phyloP scores from a whole-genome alignment of 2,797 vertebrate genomes.

The Acanthurus lineatus region DNA sequence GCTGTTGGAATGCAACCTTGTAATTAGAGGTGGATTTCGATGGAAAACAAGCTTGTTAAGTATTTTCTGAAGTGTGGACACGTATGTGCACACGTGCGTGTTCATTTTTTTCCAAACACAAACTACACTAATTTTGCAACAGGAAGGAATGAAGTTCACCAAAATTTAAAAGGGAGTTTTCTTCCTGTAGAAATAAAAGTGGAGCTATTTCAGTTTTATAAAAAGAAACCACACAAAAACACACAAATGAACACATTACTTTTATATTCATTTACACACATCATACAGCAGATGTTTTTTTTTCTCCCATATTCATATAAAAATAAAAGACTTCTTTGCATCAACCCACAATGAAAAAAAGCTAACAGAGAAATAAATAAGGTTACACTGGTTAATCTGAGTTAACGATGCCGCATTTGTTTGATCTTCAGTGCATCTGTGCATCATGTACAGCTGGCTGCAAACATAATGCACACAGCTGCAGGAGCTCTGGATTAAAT shows the following conservation, averaged over 20 bases:
- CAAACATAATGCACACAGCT: background rate
- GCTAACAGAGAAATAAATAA: slow-evolving; percentile 45
- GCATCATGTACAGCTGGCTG: background rate
- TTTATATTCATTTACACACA: slow-evolving; percentile 38
- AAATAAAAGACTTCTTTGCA: slow-evolving; percentile 62
- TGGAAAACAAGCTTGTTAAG: background rate
- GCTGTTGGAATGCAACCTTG: too few species aligned
- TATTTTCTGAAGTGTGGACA: background rate
- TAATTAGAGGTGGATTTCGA: background rate
- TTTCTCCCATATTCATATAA: slow-evolving; percentile 52
- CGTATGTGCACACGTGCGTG: too few species aligned
- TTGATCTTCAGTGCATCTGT: background rate
- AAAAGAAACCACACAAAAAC: background rate
- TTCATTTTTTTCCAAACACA: background rate
- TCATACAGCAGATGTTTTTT: background rate
- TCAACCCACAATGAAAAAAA: slow-evolving; percentile 31
- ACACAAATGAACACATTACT: slow-evolving; percentile 12
- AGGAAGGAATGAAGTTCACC: background rate
- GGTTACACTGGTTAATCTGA: background rate
- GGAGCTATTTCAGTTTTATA: background rate
- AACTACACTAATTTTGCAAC: background rate
- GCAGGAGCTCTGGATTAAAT: slow-evolving; percentile 4
- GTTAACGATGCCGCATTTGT: background rate
- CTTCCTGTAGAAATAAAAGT: background rate
- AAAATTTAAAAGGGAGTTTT: too few species aligned